phyloP scores from a whole-genome alignment of 2,797 vertebrate genomes.

The Gouania willdenowi region DNA sequence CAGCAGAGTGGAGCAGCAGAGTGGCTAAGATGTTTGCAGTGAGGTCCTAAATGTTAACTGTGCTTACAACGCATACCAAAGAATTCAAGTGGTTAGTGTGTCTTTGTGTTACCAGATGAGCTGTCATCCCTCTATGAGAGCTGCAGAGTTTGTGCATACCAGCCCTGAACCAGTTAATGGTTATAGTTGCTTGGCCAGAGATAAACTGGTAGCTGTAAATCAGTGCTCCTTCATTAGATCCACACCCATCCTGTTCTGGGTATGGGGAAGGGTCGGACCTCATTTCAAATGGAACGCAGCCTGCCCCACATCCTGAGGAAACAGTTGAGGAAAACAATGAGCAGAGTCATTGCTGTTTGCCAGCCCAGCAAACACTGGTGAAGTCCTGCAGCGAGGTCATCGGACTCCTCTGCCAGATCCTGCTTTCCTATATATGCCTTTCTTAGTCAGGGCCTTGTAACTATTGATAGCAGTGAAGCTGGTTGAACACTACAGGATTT shows the following conservation, averaged over 20 bases:
- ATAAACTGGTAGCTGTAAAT: constrained; percentile 63
- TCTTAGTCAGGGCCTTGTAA: no score
- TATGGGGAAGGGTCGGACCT: constrained; percentile 70
- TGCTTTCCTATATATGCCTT: neutral
- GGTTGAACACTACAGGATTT: no score
- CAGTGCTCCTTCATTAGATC: constrained; percentile 54
- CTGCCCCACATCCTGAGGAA: constrained; percentile 77
- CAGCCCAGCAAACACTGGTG: constrained; percentile 26
- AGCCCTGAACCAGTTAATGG: constrained; percentile 31
- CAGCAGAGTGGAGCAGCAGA: no score
- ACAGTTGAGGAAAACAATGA: constrained; percentile 64
- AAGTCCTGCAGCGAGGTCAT: constrained; percentile 17
- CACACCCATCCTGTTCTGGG: constrained; percentile 73
- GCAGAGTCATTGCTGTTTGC: constrained; percentile 40
- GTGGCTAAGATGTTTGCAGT: constrained; percentile 12
- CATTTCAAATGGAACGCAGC: constrained; percentile 68
- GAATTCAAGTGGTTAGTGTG: constrained; percentile 47
- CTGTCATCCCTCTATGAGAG: constrained; percentile 54
- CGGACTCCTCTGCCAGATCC: constrained; percentile 20
- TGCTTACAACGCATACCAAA: constrained; percentile 45
- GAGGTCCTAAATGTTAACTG: constrained; percentile 49
- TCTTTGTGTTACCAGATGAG: constrained; percentile 58
- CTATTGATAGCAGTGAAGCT: no score
- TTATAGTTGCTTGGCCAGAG: constrained; percentile 26
- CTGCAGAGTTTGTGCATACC: constrained; percentile 44